These are phyloP conservation scores for Drosophila truncata DNA, from an alignment of 1,140 invertebrate species.

Conservation along the genomic window DNA sequence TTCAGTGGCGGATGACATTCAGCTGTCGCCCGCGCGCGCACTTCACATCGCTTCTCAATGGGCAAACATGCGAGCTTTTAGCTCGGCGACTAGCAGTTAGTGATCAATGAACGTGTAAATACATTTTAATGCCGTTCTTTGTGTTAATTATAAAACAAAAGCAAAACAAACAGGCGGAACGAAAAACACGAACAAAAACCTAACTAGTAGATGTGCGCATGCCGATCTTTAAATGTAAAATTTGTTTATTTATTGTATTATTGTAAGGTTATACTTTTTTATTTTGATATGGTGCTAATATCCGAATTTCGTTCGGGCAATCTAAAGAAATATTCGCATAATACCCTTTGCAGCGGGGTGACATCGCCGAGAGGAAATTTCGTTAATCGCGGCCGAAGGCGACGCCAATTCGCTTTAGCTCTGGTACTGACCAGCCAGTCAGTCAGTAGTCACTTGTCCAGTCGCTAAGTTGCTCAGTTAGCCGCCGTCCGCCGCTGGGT, in stretches of 20 bases:
- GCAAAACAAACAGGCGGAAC: conserved; percentile 39
- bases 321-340: conserved; percentile 17
- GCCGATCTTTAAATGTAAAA: conserved; percentile 9
- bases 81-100: conserved; percentile 38
- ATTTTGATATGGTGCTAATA: background rate
- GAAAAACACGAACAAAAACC: conserved; percentile 10
- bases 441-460: conserved; percentile 16
- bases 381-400: conserved; percentile 29
- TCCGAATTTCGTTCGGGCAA: background rate
- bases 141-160: conserved; percentile 50
- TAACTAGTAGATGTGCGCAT: background rate
- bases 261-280: no score
- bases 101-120: conserved; percentile 79
- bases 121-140: conserved; percentile 66
- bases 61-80: conserved; percentile 52
- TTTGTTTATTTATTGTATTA: no score
- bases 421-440: conserved; percentile 28
- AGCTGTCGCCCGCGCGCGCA: conserved; percentile 56
- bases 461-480: conserved; percentile 57
- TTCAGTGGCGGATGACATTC: conserved; percentile 52
- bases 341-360: conserved; percentile 22
- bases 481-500: conserved; percentile 67
- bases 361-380: conserved; percentile 15
- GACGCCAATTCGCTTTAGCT: conserved; percentile 13
- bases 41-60: conserved; percentile 39